phyloP scores from a whole-genome alignment of 2,113 vertebrate species.

The Dryoscopus gambensis region DNA sequence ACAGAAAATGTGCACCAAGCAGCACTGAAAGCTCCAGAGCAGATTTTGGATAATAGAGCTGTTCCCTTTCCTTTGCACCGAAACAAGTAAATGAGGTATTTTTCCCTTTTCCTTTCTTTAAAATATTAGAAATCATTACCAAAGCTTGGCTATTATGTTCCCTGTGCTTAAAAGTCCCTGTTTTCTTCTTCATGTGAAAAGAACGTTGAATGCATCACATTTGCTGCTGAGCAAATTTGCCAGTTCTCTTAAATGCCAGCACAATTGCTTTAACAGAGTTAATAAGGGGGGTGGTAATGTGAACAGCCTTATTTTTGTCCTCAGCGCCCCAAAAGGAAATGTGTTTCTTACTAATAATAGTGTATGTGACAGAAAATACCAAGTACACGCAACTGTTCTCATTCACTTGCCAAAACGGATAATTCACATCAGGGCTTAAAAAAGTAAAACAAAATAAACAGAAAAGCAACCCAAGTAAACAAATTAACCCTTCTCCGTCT shows the following conservation, averaged over 20 bases:
- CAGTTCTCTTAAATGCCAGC: slow-evolving; percentile 53
- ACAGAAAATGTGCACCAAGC: background rate
- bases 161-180: background rate
- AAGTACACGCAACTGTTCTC: slow-evolving; percentile 63
- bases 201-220: slow-evolving; percentile 35
- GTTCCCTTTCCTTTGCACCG: background rate
- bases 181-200: slow-evolving; percentile 48
- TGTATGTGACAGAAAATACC: slow-evolving; percentile 64
- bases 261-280: slow-evolving; percentile 51
- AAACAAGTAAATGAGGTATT: background rate
- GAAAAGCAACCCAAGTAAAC: background rate
- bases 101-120: background rate
- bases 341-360: slow-evolving; percentile 72
- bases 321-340: slow-evolving; percentile 71
- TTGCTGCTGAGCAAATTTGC: slow-evolving; percentile 54
- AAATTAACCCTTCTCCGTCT: slow-evolving; percentile 48
- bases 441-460: slow-evolving; percentile 48
- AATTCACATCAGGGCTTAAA: slow-evolving; percentile 49
- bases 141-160: slow-evolving; percentile 14
- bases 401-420: slow-evolving; percentile 61
- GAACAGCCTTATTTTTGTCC: slow-evolving; percentile 73
- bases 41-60: slow-evolving; percentile 25
- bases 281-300: slow-evolving; percentile 56
- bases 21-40: background rate
- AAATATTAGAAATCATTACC: slow-evolving; percentile 35